Evolutionary conservation across 1,140 invertebrate species (phyloP), one percentile per base, ranked within the genome.

Genomic region (Lordiphosa mommai): DNA sequence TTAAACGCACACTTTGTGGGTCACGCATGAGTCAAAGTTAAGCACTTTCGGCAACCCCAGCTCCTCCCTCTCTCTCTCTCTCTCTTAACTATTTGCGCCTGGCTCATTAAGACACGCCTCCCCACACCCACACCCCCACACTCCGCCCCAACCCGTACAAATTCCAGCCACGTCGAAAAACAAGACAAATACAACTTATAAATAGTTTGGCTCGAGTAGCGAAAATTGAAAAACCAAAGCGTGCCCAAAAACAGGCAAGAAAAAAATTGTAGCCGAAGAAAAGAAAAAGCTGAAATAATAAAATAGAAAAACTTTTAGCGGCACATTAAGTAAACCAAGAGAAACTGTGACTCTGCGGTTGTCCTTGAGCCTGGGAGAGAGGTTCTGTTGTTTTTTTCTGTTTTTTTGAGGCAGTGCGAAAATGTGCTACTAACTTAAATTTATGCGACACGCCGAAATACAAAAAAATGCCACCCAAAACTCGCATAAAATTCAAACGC

Each of bases 291-390:
- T 80, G 51, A 80, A 82, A 82, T 82, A 82, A 82, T 82, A 82
- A 84, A 84, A 82, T 82, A 82, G 77, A 58, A 74, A 82, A 82
- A 82, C 77, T 82, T 82, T 82, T 84, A 82, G 77, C 61, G 72
- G 77, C 63, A 68, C 77, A 82, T 82, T 84, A 84, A 84, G 72
- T 77, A 84, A 82, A 84, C 77, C 77, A 53, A 84, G 74, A 60
- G 74, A 60, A 72, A 72, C 72, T 82, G 67, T 71, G 77, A 77
- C 76, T 82, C 68, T 82, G 77, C 49, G 77, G 77, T 68, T 84
- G 77, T 82, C 77, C 77, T 82, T 82, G 77, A 82, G 46, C 56
- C 58, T 30, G 23, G 27, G 41, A 9, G n/a, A 17, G 23, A 13
- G 20, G 16, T 43, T 13, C 20, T 7, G 20, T 7, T 8, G 3